A percentile compares a stretch with the other conserved stretches of the same genome.
Conservation (phyloP, 2,888 invertebrate species). For the Ophion obscuratus region DNA sequence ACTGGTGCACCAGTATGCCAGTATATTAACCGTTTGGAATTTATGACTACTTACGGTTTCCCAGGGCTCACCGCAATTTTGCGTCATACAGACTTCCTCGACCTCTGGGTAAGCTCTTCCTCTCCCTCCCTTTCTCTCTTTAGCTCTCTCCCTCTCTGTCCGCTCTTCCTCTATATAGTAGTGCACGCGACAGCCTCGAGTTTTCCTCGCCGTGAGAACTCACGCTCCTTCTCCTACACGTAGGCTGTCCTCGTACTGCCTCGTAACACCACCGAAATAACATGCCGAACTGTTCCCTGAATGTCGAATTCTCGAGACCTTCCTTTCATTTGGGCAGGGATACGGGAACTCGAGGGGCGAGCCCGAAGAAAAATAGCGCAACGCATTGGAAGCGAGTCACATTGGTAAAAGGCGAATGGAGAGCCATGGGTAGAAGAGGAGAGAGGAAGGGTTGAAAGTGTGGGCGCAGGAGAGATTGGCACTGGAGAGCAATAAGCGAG, state of each 20-base stretch:
- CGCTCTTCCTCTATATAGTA: background rate
- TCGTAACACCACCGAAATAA: conserved; percentile 23
- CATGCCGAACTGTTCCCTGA: conserved; percentile 32
- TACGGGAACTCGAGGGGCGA: background rate
- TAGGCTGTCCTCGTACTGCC: background rate
- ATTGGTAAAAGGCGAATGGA: conserved; percentile 25
- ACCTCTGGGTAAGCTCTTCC: background rate
- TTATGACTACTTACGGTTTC: conserved; percentile 76
- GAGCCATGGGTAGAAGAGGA: background rate
- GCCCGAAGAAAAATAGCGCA: conserved; percentile 23
- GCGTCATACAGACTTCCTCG: conserved; percentile 53
- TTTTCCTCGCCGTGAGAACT: background rate
- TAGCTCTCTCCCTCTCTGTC: background rate
- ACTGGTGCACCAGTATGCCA: conserved; percentile 10
- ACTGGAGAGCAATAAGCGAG: conserved; percentile 64
- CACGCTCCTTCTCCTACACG: background rate
- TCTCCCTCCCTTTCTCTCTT: background rate
- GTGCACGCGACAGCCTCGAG: background rate
- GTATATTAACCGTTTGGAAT: conserved; percentile 79
- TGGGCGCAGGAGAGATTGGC: conserved; percentile 31
- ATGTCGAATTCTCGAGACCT: conserved; percentile 59
- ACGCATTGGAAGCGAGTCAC: conserved; percentile 46
- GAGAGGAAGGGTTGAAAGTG: background rate
- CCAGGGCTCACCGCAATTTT: conserved; percentile 72
- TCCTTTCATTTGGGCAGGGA: conserved; percentile 40